A percentile compares a stretch with the other conserved stretches of the same genome.
phyloP scores from a whole-genome alignment of 2,797 vertebrate genomes.

The Acipenser transmontanus region DNA sequence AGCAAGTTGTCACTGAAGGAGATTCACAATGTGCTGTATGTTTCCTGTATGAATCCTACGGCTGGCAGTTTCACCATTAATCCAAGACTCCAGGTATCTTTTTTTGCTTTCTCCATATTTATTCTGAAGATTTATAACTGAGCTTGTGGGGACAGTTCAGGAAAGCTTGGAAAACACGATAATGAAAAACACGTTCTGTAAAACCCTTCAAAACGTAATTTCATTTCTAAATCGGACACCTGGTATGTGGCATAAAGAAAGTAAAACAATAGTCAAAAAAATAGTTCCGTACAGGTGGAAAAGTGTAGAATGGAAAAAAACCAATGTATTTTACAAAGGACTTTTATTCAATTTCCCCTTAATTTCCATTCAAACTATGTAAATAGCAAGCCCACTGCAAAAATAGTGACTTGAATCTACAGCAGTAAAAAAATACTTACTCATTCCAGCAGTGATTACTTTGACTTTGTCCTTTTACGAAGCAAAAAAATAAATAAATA shows the following conservation, averaged over 20 bases:
- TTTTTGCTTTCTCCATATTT: neutral
- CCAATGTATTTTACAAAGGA: neutral
- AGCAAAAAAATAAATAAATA: too few relatives aligned
- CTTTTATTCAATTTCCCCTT: neutral
- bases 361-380: neutral
- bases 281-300: too few relatives aligned
- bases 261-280: too few relatives aligned
- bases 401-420: too few relatives aligned
- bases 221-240: too few relatives aligned
- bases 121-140: conserved; percentile 5
- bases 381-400: neutral
- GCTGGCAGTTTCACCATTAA: conserved; percentile 93
- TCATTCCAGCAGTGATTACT: too few relatives aligned
- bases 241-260: too few relatives aligned
- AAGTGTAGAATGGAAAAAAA: neutral
- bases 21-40: conserved; percentile 81
- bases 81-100: conserved; percentile 82
- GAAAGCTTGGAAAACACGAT: neutral
- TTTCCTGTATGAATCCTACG: conserved; percentile 94
- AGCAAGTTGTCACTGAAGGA: conserved; percentile 84
- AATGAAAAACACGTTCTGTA: too few relatives aligned
- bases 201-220: too few relatives aligned
- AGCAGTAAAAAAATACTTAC: too few relatives aligned
- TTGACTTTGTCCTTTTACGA: too few relatives aligned
- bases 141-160: neutral